phyloP scores from a whole-genome alignment of 2,113 vertebrate genomes.

The Okapia johnstoni region DNA sequence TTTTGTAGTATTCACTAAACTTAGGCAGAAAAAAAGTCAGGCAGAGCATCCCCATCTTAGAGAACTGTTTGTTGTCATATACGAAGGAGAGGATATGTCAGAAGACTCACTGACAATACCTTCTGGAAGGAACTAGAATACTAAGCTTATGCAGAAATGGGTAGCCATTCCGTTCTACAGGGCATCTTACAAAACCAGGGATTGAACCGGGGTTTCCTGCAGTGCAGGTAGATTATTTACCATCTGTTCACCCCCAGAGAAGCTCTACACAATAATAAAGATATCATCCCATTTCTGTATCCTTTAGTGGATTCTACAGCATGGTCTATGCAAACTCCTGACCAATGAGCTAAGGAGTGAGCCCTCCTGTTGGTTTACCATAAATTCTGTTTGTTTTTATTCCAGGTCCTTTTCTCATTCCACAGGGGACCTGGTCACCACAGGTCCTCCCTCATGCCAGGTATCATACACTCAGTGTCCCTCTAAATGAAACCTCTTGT shows the following conservation, averaged over 20 bases:
- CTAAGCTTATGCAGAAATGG: not conserved
- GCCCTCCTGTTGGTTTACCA: too few species aligned
- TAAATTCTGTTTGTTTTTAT: not conserved
- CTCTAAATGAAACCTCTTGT: not conserved
- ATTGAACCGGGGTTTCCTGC: not conserved
- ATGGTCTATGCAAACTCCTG: fast-evolving
- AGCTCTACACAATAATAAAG: not conserved
- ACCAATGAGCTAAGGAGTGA: not conserved
- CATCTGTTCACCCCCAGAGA: not conserved
- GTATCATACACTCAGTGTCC: too few species aligned
- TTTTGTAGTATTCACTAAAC: not conserved
- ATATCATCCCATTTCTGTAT: too few species aligned
- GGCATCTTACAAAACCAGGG: not conserved
- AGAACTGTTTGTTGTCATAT: not conserved
- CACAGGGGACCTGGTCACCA: not conserved
- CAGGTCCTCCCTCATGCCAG: not conserved
- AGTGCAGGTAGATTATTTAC: not conserved
- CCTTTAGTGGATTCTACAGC: not conserved
- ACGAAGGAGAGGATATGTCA: not conserved
- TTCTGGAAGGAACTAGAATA: not conserved
- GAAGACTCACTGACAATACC: not conserved
- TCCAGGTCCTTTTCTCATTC: not conserved
- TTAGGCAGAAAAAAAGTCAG: not conserved
- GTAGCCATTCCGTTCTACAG: not conserved
- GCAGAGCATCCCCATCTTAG: not conserved